Percentiles rank a stretch among this genome's conserved stretches.
These are phyloP conservation scores for Sebastes miniatus DNA, from an alignment of 2,797 vertebrate genomes.

Conservation along the genomic window DNA sequence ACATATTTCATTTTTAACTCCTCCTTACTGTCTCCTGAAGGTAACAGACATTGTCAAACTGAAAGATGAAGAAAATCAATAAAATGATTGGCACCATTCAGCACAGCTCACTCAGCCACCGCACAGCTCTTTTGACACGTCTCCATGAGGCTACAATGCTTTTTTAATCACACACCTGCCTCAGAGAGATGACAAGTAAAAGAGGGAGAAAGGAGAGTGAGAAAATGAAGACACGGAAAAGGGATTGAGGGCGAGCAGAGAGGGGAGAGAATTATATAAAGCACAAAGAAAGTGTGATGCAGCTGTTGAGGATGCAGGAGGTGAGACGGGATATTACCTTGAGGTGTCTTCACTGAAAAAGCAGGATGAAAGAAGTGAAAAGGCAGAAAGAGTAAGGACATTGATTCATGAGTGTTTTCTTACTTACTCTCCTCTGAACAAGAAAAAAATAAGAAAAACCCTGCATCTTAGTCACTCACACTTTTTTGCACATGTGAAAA, in stretches of 20 bases:
- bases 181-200: conserved; percentile 20
- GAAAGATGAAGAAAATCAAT: conserved; percentile 30
- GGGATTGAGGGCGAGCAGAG: neutral
- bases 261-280: conserved; percentile 14
- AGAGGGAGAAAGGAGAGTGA: neutral
- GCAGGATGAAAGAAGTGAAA: neutral
- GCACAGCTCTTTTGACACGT: conserved; percentile 25
- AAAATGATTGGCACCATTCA: conserved; percentile 29
- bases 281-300: conserved; percentile 21
- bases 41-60: neutral
- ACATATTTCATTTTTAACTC: neutral
- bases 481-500: neutral
- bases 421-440: neutral
- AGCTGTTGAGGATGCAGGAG: conserved; percentile 9
- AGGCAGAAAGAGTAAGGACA: neutral
- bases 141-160: conserved; percentile 7
- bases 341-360: conserved; percentile 14
- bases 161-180: conserved; percentile 44
- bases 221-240: conserved; percentile 33
- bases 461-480: neutral
- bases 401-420: conserved; percentile 4
- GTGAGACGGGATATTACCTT: conserved; percentile 34
- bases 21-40: neutral
- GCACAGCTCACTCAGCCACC: conserved; percentile 15
- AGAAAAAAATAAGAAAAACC: neutral